A percentile compares a stretch with the other conserved stretches of the same genome.
phyloP scores from a whole-genome alignment of 2,888 invertebrate genomes.

The Nemotelus nigrinus region DNA sequence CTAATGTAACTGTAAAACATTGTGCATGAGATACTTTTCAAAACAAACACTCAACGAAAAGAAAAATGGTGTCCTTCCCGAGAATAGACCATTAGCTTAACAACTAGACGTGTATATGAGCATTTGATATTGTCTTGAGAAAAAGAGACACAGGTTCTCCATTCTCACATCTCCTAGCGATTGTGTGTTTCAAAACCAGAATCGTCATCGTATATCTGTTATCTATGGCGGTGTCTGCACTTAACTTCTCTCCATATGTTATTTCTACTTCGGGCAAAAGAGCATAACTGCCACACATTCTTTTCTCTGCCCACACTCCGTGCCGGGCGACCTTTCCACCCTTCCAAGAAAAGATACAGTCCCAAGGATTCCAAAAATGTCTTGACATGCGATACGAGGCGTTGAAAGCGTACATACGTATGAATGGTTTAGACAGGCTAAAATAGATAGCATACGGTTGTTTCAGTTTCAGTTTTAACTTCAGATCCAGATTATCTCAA shows the following conservation, averaged over 20 bases:
- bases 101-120: constrained; percentile 43
- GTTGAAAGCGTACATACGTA: constrained; percentile 28
- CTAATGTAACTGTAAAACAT: constrained; percentile 38
- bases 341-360: constrained; percentile 26
- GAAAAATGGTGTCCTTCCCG: constrained; percentile 49
- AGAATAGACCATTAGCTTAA: constrained; percentile 45
- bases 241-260: constrained; percentile 45
- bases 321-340: constrained; percentile 25
- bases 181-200: constrained; percentile 38
- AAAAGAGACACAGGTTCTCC: constrained; percentile 23
- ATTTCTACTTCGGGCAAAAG: constrained; percentile 27
- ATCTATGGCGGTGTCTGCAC: constrained; percentile 44
- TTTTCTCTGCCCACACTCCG: constrained; percentile 9
- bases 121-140: constrained; percentile 40
- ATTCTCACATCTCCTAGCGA: constrained; percentile 22
- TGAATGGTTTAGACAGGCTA: constrained; percentile 41
- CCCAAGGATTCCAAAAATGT: constrained; percentile 17
- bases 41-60: constrained; percentile 46
- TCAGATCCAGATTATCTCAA: constrained; percentile 46
- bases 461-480: constrained; percentile 32
- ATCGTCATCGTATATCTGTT: constrained; percentile 38
- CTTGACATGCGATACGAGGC: constrained; percentile 22
- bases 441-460: constrained; percentile 41
- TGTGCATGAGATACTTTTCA: constrained; percentile 35
- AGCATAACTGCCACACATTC: constrained; percentile 23